Conservation (phyloP, 2,888 invertebrate genomes). For the Drosophila falleni region DNA sequence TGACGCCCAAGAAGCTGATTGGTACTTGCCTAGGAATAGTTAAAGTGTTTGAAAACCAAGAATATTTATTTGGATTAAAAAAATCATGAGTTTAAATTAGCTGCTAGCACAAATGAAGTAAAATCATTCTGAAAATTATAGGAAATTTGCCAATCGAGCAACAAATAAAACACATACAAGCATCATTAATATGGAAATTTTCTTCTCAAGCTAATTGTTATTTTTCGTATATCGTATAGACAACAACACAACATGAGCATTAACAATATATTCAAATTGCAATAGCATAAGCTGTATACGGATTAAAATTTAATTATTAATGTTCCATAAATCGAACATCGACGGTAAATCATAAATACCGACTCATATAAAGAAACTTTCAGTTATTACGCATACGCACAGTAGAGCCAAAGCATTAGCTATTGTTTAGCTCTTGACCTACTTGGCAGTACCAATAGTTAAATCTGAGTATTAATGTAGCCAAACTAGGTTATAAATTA, state of each 20-base stretch:
- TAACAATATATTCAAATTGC: conserved; percentile 45
- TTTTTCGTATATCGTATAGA: conserved; percentile 43
- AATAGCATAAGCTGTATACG: conserved; percentile 45
- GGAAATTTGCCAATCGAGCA: conserved; percentile 62
- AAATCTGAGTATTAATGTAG: conserved; percentile 8
- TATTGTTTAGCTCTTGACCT: conserved; percentile 23
- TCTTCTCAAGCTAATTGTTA: conserved; percentile 58
- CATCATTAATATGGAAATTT: conserved; percentile 22
- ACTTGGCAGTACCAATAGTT: conserved; percentile 20
- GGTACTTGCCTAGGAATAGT: conserved; percentile 7
- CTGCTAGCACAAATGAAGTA: conserved; percentile 17
- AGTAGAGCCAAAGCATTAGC: conserved; percentile 31
- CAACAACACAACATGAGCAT: conserved; percentile 60
- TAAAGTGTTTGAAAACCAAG: conserved; percentile 11
- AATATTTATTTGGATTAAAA: background rate
- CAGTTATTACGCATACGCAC: conserved; percentile 50
- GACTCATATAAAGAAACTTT: conserved; percentile 24
- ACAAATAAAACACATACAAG: conserved; percentile 66
- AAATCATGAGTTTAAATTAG: conserved; percentile 15
- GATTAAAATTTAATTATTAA: conserved; percentile 11
- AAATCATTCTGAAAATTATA: conserved; percentile 37
- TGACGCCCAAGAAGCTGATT: conserved; percentile 26
- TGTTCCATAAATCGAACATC: background rate
- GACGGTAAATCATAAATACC: conserved; percentile 29
- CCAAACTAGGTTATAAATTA: conserved; percentile 20